Base-by-base conservation (phyloP, 2,797 vertebrate genomes). In the Sardinella longiceps region DNA sequence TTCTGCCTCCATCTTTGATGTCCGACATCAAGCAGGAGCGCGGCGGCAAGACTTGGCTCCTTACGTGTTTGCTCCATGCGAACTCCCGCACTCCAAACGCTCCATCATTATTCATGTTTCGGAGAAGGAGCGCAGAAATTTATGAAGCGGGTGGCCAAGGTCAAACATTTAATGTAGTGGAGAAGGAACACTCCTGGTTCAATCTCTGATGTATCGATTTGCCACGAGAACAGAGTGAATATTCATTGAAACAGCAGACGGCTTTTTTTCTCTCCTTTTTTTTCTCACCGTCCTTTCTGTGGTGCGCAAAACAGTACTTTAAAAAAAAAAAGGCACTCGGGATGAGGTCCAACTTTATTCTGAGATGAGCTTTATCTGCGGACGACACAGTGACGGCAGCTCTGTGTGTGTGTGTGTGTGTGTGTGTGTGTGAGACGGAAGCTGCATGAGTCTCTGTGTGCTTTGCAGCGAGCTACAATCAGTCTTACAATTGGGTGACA, bases 51-150 rank as follows among this genome's bases (percentile, higher is more conserved):
- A 77, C 70, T 77, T 77, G 70, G 70, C 70, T 77, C 70, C 15
- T 77, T 77, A 20, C 28, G 43, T 77, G 70, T 77, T 77, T 77
- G 70, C 37, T 33, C 23, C 28, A 0, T 3, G 33, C 18, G 4
- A 48, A 48, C 66, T 6, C 33, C 66, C 14, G 15, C 15, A 39
- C 70, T 77, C 37, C 33, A 10, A 43, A 43, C 70, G 9, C 33
- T 77, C 70, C 20, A 77, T 77, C 37, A 77, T 77, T 77, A 77
- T 77, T 77, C 70, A 77, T 77, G 70, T 43, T 77, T 39, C 33
- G 18, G 15, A 15, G 33, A 37, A 37, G 18, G 70, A 23, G 70
- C n/a, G 70, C 37, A 43, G 33, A 43, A 77, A 77, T 77, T 1
- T 77, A 77, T 43, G 70, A 77, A 77, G 56, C 33, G 14, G 18